Evolutionary conservation across 2,113 vertebrate genomes (phyloP), one percentile per base, ranked within the genome.

Genomic region (Phoxinus phoxinus): DNA sequence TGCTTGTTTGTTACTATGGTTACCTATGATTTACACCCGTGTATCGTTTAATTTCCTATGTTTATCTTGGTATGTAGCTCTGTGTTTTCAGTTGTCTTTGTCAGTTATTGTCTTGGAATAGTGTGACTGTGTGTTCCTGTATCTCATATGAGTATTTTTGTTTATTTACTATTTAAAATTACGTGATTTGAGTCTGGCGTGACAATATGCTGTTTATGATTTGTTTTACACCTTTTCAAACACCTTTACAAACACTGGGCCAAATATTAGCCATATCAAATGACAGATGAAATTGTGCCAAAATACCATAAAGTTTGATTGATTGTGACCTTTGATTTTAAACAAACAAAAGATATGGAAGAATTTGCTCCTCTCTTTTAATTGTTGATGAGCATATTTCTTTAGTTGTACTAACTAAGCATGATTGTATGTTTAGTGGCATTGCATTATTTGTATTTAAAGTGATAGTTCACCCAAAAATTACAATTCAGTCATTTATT

Each of bases 191-290:
- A 15, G 48, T 51, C 13, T 51, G 48, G 17, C 3, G 13, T 53
- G 48, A 51, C 48, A 51, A 15, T 51, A 51, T 51, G 13, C 13
- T 51, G 13, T 59, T 3, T 10, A 59, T 53, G 51, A 53, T 58
- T 58, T 58, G 7, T 23, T 13, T 27, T 2, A 65, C 48, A 53
- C 48, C 15, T 51, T 58, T 58, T 23, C 59, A 63, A 1, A 63
- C 35, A 37, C 37, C 41, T 41, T 41, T 41, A 23, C 67, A 71
- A 71, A 41, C 19, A 41, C 35, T 12, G 1, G 67, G 35, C 67
- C 10, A 41, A 71, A 71, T 71, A 12, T 71, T n/a, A 71, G 19
- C 67, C 67, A 71, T 71, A 71, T 37, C 32, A 71, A 71, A 19
- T 71, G 19, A 71, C 21, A 37, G 65, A 69, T 37, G 32, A 35